Base-by-base conservation (phyloP, 2,113 vertebrate genomes). In the Spea bombifrons region DNA sequence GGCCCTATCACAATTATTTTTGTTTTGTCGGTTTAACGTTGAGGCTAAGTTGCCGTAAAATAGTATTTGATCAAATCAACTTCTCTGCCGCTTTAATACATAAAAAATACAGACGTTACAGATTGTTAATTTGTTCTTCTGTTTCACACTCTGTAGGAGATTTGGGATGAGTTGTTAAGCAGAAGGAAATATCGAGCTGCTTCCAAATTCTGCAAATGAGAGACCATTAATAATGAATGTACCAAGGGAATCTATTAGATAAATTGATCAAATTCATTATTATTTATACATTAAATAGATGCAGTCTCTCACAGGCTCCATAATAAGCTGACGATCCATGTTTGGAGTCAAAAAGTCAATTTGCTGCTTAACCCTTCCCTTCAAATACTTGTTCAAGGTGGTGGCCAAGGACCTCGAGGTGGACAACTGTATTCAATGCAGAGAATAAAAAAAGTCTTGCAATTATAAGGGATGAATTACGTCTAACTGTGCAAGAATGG, bases 241-340 rank as follows among this genome's bases (percentile, higher is more conserved):
- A 8, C 57, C 45, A 63, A 6, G 53, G 57, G 71, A 73, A 55
- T 61, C 45, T 72, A 72, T 73, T 73, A 73, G 71, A 73, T 61
- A 63, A 73, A 61, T 73, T 57, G 61, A 73, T 61, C 55, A 72
- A 63, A 73, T 59, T 73, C 71, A 59, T 73, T 61, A 73, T 73
- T 73, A 73, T 73, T 73, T 73, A 73, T 73, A 73, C 71, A 73
- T 73, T 63, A 63, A 48, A 48, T 46, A 73, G 53, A 73, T n/a
- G 45, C 55, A 45, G 52, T 15, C 55, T 63, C 8, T 63, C 57
- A 46, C 71, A 16, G 16, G 44, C 57, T 45, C 12, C 30, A 16
- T 63, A 61, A 63, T 73, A 16, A 59, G 57, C 4, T 44, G 30
- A 30, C 53, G 17, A 59, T 59, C 10, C 52, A 53, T 30, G 17